Evolutionary conservation across 2,888 invertebrate genomes (phyloP), one percentile per base, ranked within the genome.

Genomic region (Parochlus steinenii): DNA sequence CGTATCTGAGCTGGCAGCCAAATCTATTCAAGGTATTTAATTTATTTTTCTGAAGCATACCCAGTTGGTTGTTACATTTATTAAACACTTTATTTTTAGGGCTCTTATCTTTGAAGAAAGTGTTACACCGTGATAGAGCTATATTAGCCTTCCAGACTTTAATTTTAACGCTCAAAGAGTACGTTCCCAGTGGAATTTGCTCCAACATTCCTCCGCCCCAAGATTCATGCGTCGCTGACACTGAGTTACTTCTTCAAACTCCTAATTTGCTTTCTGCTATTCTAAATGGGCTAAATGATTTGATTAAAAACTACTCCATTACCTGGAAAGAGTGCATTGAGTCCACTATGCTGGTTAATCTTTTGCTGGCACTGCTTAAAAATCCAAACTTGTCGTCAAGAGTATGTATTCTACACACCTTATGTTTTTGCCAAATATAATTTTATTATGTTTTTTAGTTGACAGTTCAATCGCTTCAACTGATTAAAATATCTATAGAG

Each of bases 251-350:
- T 17, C 47, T 58, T 3, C 53, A 58, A 25, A 57, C 59, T 45
- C 63, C 63, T 1, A 54, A 55, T 26, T 67, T 76, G 17, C 57
- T 78, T 48, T 68, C 70, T 7, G 65, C 73, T n/a, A 62, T 79
- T 2, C 54, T 82, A 38, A 72, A 78, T 38, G 70, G 67, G 1
- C 56, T 81, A 8, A 61, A 70, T 15, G 62, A 65, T 1, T 57
- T 80, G 27, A 71, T 81, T 4, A 69, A 71, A 39, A 67, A 72
- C 30, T 75, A 74, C 44, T 68, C 74, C 40, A 71, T 82, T 10
- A 74, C 74, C 20, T 82, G 82, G 82, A 69, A 73, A 38, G 79
- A 81, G 45, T 78, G 76, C 38, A 63, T 81, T 3, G 81, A 83
- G 59, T 72, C 79, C 1, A 64, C 77, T 39, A 75, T 75, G 43